These are phyloP conservation scores for Hydrolagus colliei DNA, from an alignment of 2,797 vertebrate genomes.

Conservation along the genomic window DNA sequence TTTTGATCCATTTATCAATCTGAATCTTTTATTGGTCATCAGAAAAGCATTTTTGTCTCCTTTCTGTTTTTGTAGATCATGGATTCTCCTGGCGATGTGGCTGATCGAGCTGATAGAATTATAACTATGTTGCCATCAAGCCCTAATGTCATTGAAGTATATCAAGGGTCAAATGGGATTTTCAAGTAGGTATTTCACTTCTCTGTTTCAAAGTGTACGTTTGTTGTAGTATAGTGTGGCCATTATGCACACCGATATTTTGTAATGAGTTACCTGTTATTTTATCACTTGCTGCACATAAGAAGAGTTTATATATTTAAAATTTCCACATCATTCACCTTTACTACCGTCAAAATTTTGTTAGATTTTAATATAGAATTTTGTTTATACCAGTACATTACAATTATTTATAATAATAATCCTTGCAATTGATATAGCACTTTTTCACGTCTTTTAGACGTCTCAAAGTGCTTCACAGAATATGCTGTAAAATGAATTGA, in stretches of 20 bases:
- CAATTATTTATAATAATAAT: too few relatives aligned
- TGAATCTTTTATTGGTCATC: too few relatives aligned
- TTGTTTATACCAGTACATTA: too few relatives aligned
- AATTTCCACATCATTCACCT: too few relatives aligned
- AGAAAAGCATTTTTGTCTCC: slow-evolving; percentile 33
- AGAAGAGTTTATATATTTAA: too few relatives aligned
- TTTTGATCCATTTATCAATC: too few relatives aligned
- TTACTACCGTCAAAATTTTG: too few relatives aligned
- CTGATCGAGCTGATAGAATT: slow-evolving; percentile 90
- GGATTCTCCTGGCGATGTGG: slow-evolving; percentile 87
- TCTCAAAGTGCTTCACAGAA: too few relatives aligned
- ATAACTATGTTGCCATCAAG: slow-evolving; percentile 97
- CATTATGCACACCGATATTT: not conserved
- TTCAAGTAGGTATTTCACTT: slow-evolving; percentile 64
- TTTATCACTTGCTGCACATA: not conserved
- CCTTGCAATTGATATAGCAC: too few relatives aligned
- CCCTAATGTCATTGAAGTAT: slow-evolving; percentile 81
- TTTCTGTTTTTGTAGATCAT: slow-evolving; percentile 66
- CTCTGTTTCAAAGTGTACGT: not conserved
- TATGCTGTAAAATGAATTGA: too few relatives aligned
- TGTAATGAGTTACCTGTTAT: not conserved
- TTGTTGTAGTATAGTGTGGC: not conserved
- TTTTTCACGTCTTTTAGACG: too few relatives aligned
- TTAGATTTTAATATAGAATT: too few relatives aligned
- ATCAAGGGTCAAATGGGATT: slow-evolving; percentile 86